Evolutionary conservation across 2,888 invertebrate species (phyloP), one percentile per base, ranked within the genome.

Genomic region (Cheiracanthium punctorium): DNA sequence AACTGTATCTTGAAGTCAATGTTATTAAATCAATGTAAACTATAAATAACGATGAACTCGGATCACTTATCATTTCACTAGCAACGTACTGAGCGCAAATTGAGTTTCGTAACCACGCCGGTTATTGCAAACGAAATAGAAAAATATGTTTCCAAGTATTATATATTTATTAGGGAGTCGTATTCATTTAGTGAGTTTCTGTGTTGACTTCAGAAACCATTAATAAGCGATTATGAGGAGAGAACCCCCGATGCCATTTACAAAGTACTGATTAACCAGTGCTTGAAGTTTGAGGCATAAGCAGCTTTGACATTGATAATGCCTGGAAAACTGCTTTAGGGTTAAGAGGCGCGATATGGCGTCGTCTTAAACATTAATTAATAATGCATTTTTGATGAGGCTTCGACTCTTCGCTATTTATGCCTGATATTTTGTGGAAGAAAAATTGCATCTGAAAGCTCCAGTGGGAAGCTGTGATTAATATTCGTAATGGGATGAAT

Each of bases 281-380:
- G 4, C 58, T 24, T 24, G 10, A 58, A 24, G 72, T 67, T 82
- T 43, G 48, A 24, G 33, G 28, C 77, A 33, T 65, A 43, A 52
- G 33, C 24, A 20, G 41, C 48, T 74, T n/a, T 41, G 32, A 41
- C 43, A 65, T 33, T 65, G 37, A 17, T 71, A 33, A 73, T 29
- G 52, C 73, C 69, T 74, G 69, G 77, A 58, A 77, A 84, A 84
- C 65, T 52, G 82, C 82, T 84, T 77, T 72, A 77, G 82, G 82
- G 82, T 71, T 84, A 84, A 84, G 72, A 84, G 77, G 77, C 33
- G 70, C 37, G 75, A 58, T 75, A 84, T 65, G 65, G 29, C n/a
- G 64, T 32, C 76, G 82, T 84, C 82, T 84, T 84, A 77, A 77
- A 84, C 82, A 84, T 84, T 84, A 84, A 84, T 84, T 84, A 84